Conservation (phyloP, 2,888 invertebrate species). For the Mesorhabditis sp. region DNA sequence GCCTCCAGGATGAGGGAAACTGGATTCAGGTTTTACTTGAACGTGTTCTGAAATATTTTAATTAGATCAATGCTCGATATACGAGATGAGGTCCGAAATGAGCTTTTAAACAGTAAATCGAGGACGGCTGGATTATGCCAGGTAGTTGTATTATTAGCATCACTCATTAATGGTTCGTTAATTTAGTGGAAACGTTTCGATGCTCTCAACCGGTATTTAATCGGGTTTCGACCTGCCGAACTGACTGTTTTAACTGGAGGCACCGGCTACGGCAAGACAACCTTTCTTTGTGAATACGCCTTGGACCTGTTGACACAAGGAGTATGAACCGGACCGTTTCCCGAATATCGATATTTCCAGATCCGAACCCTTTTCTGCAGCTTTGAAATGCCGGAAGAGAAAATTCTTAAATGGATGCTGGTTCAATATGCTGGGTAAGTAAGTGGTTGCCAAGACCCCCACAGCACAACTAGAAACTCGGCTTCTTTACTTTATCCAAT, state of each 20-base stretch:
- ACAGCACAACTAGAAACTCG: background rate
- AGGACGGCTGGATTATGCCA: constrained; percentile 39
- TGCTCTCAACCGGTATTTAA: constrained; percentile 51
- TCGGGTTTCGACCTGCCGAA: constrained; percentile 53
- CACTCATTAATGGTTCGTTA: background rate
- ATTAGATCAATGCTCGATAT: constrained; percentile 58
- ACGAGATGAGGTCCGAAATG: constrained; percentile 55
- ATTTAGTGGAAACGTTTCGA: constrained; percentile 54
- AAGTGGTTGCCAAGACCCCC: background rate
- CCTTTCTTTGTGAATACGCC: constrained; percentile 56
- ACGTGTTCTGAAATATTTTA: constrained; percentile 17
- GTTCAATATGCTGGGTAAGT: constrained; percentile 56
- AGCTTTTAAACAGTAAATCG: constrained; percentile 41
- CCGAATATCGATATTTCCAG: constrained; percentile 22
- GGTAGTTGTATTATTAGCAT: constrained; percentile 16
- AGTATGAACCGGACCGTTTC: constrained; percentile 18
- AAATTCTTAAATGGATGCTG: constrained; percentile 57
- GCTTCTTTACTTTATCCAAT: background rate
- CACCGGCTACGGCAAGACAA: constrained; percentile 56
- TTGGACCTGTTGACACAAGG: constrained; percentile 54
- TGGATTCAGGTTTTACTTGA: constrained; percentile 4
- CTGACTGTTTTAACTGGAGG: constrained; percentile 55
- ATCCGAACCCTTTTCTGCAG: constrained; percentile 56
- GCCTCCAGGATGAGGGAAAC: constrained; percentile 13
- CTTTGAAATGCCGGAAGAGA: constrained; percentile 57